Percentiles rank a stretch among this genome's conserved stretches.
Evolutionary conservation across 92 coral and sea anemone genomes (phyloP).

Genomic region (Palythoa grandis): DNA sequence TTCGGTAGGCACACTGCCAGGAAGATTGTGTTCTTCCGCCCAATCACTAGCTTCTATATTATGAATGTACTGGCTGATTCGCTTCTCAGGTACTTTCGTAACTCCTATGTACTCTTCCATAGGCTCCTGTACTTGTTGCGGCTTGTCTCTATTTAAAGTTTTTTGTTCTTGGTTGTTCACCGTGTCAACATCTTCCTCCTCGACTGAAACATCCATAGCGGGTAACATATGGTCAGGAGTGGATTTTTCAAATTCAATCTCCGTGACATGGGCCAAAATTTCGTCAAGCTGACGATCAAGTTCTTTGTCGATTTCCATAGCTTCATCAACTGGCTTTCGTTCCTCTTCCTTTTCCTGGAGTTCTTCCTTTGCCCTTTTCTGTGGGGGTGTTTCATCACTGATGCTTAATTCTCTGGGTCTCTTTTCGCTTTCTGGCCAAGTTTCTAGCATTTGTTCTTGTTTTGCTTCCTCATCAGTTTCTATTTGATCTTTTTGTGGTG

Average conservation of each 20-base stretch:
- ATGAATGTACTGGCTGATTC: constrained; percentile 36
- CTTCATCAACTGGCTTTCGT: constrained; percentile 23
- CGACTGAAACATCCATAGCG: neutral
- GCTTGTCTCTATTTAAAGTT: neutral
- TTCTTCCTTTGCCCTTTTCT: constrained; percentile 33
- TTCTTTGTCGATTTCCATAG: constrained; percentile 3
- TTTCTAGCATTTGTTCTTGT: neutral
- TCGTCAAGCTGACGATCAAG: constrained; percentile 14
- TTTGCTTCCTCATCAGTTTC: neutral
- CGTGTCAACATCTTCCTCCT: neutral
- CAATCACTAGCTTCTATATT: constrained; percentile 26
- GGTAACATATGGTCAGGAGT: neutral
- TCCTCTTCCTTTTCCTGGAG: neutral
- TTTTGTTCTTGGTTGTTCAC: neutral
- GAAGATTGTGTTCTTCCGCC: neutral
- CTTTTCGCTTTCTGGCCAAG: neutral
- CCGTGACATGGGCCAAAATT: constrained; percentile 28
- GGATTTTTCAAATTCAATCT: constrained; percentile 32
- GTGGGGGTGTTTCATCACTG: constrained; percentile 21
- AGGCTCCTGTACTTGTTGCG: neutral
- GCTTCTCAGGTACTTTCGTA: constrained; percentile 14
- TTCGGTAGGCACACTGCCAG: neutral
- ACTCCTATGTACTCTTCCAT: constrained; percentile 12
- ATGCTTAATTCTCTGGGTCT: constrained; percentile 15
- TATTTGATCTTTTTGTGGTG: neutral